Percentiles rank a stretch among this genome's conserved stretches.
Conservation (phyloP, 2,888 invertebrate genomes). For the Drosophila eohydei region DNA sequence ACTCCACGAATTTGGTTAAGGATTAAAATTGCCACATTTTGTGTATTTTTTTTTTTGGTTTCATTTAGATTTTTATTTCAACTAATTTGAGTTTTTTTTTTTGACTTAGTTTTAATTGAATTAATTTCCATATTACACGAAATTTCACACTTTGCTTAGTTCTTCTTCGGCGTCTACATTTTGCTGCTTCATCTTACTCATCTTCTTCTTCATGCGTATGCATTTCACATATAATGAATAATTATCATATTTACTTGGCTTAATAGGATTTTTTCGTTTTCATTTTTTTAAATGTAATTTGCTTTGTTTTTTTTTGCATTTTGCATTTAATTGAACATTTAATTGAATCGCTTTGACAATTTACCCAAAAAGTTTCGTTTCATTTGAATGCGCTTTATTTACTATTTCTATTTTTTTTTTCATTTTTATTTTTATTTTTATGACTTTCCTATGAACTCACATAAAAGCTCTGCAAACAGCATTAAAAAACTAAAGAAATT, state of each 20-base stretch:
- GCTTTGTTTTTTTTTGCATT: conserved; percentile 29
- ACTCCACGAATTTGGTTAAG: too few relatives aligned
- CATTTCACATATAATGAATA: conserved; percentile 54
- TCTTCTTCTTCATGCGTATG: conserved; percentile 30
- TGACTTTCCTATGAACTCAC: conserved; percentile 35
- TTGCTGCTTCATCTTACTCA: conserved; percentile 11
- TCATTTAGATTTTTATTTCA: conserved; percentile 68
- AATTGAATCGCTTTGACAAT: conserved; percentile 67
- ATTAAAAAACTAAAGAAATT: conserved; percentile 45
- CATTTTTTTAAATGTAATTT: conserved; percentile 33
- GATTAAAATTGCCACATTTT: neutral
- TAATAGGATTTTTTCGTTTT: conserved; percentile 68
- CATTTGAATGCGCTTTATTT: conserved; percentile 9
- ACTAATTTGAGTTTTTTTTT: conserved; percentile 63
- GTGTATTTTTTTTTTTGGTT: conserved; percentile 15
- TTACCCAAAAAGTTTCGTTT: conserved; percentile 50
- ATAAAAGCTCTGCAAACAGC: conserved; percentile 66
- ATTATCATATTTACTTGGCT: conserved; percentile 74
- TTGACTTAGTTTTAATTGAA: conserved; percentile 70
- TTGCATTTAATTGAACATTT: conserved; percentile 66
- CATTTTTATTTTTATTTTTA: conserved; percentile 8
- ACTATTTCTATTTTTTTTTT: conserved; percentile 9
- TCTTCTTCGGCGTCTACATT: conserved; percentile 42
- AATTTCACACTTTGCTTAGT: conserved; percentile 67
- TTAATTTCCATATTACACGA: conserved; percentile 65